Conservation (phyloP, 1,140 invertebrate species). For the Heliconius eleuchia region DNA sequence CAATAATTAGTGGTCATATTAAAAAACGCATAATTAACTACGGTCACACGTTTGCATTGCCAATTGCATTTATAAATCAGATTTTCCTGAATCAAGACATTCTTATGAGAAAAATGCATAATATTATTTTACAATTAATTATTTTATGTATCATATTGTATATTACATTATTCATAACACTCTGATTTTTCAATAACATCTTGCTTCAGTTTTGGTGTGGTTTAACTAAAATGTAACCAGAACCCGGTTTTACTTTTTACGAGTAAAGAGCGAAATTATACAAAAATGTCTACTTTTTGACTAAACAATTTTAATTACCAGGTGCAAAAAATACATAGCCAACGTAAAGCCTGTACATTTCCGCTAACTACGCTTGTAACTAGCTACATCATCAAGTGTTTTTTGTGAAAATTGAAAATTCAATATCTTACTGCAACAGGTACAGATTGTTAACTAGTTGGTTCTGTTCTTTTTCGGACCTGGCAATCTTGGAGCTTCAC, state of each 20-base stretch:
- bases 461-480: conserved; percentile 76
- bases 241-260: not conserved
- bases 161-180: too few relatives aligned
- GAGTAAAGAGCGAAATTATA: not conserved
- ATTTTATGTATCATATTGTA: too few relatives aligned
- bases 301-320: conserved; percentile 46
- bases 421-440: conserved; percentile 48
- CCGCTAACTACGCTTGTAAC: conserved; percentile 55
- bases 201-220: conserved; percentile 24
- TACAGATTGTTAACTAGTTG: conserved; percentile 57
- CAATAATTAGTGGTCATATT: conserved; percentile 13
- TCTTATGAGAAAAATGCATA: too few relatives aligned
- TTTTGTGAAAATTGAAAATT: conserved; percentile 35
- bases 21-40: not conserved
- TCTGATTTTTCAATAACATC: not conserved
- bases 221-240: conserved; percentile 20
- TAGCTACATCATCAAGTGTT: conserved; percentile 56
- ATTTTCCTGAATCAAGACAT: conserved; percentile 15
- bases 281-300: conserved; percentile 13
- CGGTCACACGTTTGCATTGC: conserved; percentile 22
- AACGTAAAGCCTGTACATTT: conserved; percentile 67
- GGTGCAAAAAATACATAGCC: conserved; percentile 78
- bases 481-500: conserved; percentile 60
- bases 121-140: too few relatives aligned
- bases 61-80: conserved; percentile 20